Evolutionary conservation across 2,113 vertebrate genomes (phyloP).

Genomic region (Tetraodon nigroviridis): DNA sequence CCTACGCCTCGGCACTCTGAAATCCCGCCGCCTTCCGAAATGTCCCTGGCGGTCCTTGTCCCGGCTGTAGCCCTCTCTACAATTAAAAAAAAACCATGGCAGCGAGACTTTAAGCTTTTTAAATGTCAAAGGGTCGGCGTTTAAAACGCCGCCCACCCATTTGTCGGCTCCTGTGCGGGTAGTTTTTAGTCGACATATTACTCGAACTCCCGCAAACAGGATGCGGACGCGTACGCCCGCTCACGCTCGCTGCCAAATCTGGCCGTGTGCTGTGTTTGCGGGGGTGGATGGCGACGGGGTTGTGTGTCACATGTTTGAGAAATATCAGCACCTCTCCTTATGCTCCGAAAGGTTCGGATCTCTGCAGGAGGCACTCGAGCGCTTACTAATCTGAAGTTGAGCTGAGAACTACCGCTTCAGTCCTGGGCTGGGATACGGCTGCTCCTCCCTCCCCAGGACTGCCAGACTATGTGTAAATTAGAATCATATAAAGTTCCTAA

Average conservation of each 20-base stretch:
- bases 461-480: no score
- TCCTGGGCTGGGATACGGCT: not conserved
- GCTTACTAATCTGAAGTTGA: slow-evolving; percentile 42
- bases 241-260: slow-evolving; percentile 41
- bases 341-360: slow-evolving; percentile 59
- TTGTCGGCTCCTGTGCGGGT: slow-evolving; percentile 10
- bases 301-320: slow-evolving; percentile 68
- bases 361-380: slow-evolving; percentile 37
- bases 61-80: slow-evolving; percentile 21
- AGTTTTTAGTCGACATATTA: slow-evolving; percentile 28
- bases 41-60: slow-evolving; percentile 48
- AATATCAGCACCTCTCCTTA: slow-evolving; percentile 71
- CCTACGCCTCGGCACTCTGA: not conserved
- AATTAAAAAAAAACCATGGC: slow-evolving; percentile 5
- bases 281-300: slow-evolving; percentile 61
- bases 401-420: not conserved
- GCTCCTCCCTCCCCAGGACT: not conserved
- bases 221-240: slow-evolving; percentile 37
- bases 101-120: not conserved
- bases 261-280: slow-evolving; percentile 61
- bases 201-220: slow-evolving; percentile 41
- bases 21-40: slow-evolving; percentile 25
- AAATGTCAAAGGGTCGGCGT: slow-evolving; percentile 5
- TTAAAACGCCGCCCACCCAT: slow-evolving; percentile 28
- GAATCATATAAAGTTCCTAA: no score